Conservation (phyloP, 2,113 vertebrate genomes). For the Colius striatus region DNA sequence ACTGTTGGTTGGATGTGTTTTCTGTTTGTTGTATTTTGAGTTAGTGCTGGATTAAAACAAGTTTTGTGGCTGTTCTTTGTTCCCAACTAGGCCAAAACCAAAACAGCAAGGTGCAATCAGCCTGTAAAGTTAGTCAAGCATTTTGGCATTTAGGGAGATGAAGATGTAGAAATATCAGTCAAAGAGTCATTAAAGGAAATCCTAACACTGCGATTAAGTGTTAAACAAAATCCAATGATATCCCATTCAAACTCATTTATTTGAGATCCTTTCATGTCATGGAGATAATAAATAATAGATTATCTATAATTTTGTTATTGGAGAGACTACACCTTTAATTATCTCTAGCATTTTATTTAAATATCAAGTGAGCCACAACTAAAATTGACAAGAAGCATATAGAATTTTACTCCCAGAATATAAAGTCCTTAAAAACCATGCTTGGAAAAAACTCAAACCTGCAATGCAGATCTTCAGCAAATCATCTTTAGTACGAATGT, state of each 20-base stretch:
- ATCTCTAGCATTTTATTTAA: not conserved
- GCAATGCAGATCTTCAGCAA: not conserved
- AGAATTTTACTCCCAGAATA: not conserved
- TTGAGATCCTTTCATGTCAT: not conserved
- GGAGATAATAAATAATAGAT: constrained; percentile 1
- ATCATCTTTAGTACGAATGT: not conserved
- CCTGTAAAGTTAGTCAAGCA: not conserved
- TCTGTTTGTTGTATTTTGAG: too few species aligned
- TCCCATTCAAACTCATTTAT: not conserved
- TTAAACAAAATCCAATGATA: not conserved
- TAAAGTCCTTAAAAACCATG: not conserved
- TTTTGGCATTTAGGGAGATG: not conserved
- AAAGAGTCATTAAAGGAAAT: not conserved
- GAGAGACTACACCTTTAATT: not conserved
- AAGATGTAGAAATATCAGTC: not conserved
- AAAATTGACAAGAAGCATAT: not conserved
- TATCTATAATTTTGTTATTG: not conserved
- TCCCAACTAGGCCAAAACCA: too few species aligned
- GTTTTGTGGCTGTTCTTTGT: too few species aligned
- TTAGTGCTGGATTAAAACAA: too few species aligned
- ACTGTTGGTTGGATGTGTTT: too few species aligned
- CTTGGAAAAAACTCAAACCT: not conserved
- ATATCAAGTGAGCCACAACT: not conserved
- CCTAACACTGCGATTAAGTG: not conserved
- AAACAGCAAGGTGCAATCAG: not conserved